Conservation (phyloP, 2,888 invertebrate species). For the Galerucella calmariensis region DNA sequence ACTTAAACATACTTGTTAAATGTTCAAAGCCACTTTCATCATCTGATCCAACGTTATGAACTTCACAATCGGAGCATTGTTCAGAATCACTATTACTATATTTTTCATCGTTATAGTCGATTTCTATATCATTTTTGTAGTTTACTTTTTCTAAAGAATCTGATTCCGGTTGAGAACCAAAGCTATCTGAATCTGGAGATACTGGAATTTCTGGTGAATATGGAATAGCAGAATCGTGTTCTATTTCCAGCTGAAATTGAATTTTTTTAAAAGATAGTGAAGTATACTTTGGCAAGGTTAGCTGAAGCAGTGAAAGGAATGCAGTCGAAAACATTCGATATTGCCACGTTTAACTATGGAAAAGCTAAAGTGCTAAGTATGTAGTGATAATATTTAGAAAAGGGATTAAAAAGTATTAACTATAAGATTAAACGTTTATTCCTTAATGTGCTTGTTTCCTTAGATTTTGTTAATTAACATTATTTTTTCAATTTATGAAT, state of each 20-base stretch:
- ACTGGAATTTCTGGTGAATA: slow-evolving; percentile 24
- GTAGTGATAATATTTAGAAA: no score
- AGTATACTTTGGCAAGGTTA: no score
- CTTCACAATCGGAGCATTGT: slow-evolving; percentile 9
- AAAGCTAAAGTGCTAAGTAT: no score
- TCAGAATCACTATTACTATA: not conserved
- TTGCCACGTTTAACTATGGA: no score
- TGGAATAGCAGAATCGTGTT: slow-evolving; percentile 28
- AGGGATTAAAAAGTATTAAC: no score
- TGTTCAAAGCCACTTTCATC: slow-evolving; percentile 37
- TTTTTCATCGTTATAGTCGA: slow-evolving; percentile 38
- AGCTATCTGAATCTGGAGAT: slow-evolving; percentile 24
- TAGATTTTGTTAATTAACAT: no score
- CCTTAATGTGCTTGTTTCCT: no score
- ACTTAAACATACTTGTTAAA: slow-evolving; percentile 32
- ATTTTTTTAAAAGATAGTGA: not conserved
- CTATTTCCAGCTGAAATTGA: slow-evolving; percentile 37
- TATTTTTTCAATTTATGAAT: no score
- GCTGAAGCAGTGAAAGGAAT: no score
- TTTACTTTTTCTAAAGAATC: slow-evolving; percentile 49
- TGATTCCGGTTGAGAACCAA: slow-evolving; percentile 27
- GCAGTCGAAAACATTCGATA: no score
- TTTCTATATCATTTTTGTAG: slow-evolving; percentile 38
- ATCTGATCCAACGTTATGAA: slow-evolving; percentile 44
- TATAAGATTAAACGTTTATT: no score